Conservation (phyloP, 2,113 vertebrate genomes). For the Cnemophilus loriae region DNA sequence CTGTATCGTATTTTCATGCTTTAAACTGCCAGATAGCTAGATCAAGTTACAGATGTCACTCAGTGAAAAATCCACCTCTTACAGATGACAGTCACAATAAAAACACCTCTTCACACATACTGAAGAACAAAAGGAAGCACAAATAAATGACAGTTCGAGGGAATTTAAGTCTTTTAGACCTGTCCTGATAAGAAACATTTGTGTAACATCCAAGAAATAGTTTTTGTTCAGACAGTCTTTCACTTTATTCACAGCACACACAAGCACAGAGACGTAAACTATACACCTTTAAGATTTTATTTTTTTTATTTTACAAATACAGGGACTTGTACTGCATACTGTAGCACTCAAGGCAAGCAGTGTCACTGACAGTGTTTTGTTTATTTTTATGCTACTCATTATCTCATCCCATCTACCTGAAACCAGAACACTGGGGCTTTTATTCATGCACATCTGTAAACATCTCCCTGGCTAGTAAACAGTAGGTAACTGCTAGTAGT, state of each 20-base stretch:
- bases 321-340: not conserved
- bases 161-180: not conserved
- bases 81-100: not conserved
- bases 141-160: not conserved
- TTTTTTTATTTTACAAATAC: not conserved
- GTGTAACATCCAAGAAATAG: not conserved
- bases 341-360: fast-evolving
- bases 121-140: not conserved
- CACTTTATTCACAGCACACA: not conserved
- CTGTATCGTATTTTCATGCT: not conserved
- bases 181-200: not conserved
- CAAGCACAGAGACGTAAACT: not conserved
- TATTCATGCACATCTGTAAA: not conserved
- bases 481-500: not conserved
- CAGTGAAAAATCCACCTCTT: not conserved
- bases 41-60: not conserved
- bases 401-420: not conserved
- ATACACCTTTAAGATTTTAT: not conserved
- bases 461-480: not conserved
- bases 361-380: not conserved
- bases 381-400: not conserved
- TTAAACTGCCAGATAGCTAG: not conserved
- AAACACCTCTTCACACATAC: not conserved
- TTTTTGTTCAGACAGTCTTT: not conserved
- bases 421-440: not conserved